Conservation (phyloP, 2,888 invertebrate species). For the Hypena proboscidalis region DNA sequence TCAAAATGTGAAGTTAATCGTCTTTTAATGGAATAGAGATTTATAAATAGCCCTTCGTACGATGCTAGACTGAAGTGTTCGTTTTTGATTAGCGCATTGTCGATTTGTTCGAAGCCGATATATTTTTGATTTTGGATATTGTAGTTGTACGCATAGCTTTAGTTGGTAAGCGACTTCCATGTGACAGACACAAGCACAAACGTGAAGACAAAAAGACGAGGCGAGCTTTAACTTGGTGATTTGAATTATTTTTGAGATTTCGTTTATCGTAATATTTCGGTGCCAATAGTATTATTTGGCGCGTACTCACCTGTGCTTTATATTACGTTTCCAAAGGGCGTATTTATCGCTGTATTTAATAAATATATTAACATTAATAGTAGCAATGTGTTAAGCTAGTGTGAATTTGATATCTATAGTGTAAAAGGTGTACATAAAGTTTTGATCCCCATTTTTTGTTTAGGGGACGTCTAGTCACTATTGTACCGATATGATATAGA, state of each 20-base stretch:
- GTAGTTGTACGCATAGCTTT: constrained; percentile 58
- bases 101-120: constrained; percentile 48
- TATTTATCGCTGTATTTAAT: constrained; percentile 54
- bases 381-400: constrained; percentile 69
- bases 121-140: constrained; percentile 61
- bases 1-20: constrained; percentile 76
- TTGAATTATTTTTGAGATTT: constrained; percentile 69
- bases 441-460: constrained; percentile 57
- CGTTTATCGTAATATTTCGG: constrained; percentile 54
- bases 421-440: constrained; percentile 68
- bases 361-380: constrained; percentile 48
- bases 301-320: constrained; percentile 49
- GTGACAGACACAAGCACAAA: constrained; percentile 79
- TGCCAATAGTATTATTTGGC: constrained; percentile 56
- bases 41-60: constrained; percentile 57
- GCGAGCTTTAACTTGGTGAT: constrained; percentile 60
- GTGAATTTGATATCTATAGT: constrained; percentile 73
- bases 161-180: constrained; percentile 72
- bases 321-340: constrained; percentile 57
- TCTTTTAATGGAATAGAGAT: constrained; percentile 64
- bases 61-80: constrained; percentile 70
- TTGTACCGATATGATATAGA: constrained; percentile 56
- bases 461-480: constrained; percentile 79
- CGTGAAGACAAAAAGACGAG: constrained; percentile 53
- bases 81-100: constrained; percentile 41